Base-by-base conservation (phyloP, 2,888 invertebrate genomes). In the Amitus sp. region DNA sequence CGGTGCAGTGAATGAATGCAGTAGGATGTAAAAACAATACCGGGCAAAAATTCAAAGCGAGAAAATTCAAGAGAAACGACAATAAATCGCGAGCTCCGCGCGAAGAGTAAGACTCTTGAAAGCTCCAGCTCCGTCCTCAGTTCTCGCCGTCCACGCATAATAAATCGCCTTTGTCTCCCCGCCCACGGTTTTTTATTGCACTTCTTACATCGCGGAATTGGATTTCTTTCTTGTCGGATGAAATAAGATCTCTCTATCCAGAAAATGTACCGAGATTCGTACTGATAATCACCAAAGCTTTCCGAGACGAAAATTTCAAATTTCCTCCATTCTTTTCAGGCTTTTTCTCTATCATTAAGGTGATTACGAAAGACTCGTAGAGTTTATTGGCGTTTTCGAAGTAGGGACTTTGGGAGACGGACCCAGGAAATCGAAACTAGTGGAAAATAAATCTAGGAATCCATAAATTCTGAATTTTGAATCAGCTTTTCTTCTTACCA, bases 111-210 rank as follows among this genome's bases (percentile, higher is more conserved):
- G 62, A 53, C 49, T 67, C 62, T 63, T 62, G 30, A 39, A 52
- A 43, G 19, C 56, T 52, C 43, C 15, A 37, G 20, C 53, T 43
- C 42, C 17, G 33, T 33, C 43, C 58, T 63, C 68, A 62, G 71
- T 71, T 72, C 68, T 65, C 71, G 63, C 42, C 65, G 68, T 62
- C 54, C 65, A 45, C 63, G 68, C 71, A 69, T 73, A 73, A 74
- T 71, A 72, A 70, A 69, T 52, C 60, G 60, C 53, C 71, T 68
- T 69, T 69, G 72, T 72, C 69, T 51, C 47, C 40, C 42, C 42
- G 27, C 30, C 33, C 20, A 23, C 43, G 20, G 13, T 20, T 45
- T 51, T 30, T 43, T 51, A 42, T 33, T 12, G 5, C 34, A 15
- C 13, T 45, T 23, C 49, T 49, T 27, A 18, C 28, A 37, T 23